These are phyloP conservation scores for Hippopotamus amphibius DNA, from an alignment of 2,113 vertebrate species.

Conservation along the genomic window DNA sequence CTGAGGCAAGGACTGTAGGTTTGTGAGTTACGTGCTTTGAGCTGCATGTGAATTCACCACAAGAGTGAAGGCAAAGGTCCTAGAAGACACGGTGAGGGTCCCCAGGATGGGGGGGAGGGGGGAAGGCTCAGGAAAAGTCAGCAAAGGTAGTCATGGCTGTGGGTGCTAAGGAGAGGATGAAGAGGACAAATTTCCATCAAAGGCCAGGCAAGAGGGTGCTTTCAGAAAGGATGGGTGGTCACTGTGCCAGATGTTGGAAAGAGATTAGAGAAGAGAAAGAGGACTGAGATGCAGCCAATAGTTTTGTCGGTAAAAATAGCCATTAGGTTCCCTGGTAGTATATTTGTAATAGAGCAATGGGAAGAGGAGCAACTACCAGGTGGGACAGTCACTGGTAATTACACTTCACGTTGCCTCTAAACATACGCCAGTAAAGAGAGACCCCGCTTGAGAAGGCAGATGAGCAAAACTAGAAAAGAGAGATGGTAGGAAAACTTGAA, in stretches of 20 bases:
- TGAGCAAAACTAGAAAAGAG: neutral
- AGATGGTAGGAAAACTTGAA: neutral
- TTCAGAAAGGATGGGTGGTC: neutral
- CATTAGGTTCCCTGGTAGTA: neutral
- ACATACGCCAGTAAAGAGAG: neutral
- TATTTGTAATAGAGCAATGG: neutral
- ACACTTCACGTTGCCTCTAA: neutral
- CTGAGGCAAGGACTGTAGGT: neutral
- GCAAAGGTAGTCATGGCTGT: neutral
- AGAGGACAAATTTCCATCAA: neutral
- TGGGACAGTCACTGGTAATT: neutral
- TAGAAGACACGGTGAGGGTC: neutral
- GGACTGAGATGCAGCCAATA: neutral
- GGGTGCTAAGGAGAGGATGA: rapidly evolving
- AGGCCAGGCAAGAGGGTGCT: neutral
- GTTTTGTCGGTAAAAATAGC: neutral
- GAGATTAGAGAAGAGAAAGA: neutral
- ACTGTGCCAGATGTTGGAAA: neutral
- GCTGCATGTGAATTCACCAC: neutral
- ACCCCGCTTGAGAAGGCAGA: neutral
- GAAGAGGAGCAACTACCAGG: neutral
- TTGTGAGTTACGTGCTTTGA: neutral
- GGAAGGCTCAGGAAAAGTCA: neutral
- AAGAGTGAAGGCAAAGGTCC: neutral
- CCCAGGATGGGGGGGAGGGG: neutral